phyloP scores from a whole-genome alignment of 1,140 invertebrate species.

The Diachasmimorpha longicaudata region DNA sequence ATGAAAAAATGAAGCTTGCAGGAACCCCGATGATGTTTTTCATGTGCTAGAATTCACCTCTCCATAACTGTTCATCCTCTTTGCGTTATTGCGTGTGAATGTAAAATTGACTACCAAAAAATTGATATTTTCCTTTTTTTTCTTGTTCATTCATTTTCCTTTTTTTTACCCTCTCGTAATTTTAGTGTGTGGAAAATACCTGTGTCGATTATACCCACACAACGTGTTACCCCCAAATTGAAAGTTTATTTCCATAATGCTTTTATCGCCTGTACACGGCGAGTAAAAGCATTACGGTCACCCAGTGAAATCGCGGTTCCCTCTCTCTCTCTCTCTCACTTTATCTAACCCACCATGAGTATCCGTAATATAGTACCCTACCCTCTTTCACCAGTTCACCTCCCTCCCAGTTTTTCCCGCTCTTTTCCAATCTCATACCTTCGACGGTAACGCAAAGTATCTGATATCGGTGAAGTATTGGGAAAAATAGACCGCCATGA shows the following conservation, averaged over 20 bases:
- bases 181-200: background rate
- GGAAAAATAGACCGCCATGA: background rate
- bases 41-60: no score
- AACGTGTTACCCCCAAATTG: background rate
- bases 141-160: background rate
- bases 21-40: no score
- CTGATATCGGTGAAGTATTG: background rate
- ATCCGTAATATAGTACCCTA: background rate
- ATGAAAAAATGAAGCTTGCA: background rate
- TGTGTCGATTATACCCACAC: background rate
- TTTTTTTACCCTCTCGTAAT: background rate
- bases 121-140: background rate
- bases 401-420: background rate
- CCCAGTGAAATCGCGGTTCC: background rate
- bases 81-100: no score
- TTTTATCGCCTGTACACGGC: background rate
- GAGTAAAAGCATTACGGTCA: conserved; percentile 7
- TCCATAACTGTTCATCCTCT: no score
- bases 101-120: no score
- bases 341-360: background rate
- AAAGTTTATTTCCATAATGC: conserved; percentile 7
- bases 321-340: background rate
- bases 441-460: background rate
- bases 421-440: background rate
- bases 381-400: background rate